Conservation (phyloP, 2,888 invertebrate species). For the Cataglyphis altisquamis region DNA sequence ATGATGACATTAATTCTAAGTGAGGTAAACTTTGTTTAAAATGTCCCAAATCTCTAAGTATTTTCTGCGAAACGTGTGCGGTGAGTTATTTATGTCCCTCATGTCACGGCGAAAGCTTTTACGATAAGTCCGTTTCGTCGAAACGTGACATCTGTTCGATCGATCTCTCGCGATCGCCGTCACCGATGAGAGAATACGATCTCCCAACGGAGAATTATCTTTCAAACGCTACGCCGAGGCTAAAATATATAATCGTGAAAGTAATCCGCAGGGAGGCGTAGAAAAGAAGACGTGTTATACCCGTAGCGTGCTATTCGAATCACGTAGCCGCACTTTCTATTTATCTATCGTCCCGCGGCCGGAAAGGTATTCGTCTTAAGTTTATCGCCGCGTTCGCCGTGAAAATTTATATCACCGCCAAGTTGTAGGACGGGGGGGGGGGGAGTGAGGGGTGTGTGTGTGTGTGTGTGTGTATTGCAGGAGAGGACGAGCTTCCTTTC, state of each 20-base stretch:
- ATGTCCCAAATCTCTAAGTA: not conserved
- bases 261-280: conserved; percentile 40
- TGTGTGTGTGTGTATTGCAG: not conserved
- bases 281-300: conserved; percentile 54
- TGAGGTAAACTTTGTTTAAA: not conserved
- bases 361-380: conserved; percentile 59
- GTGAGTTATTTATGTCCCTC: conserved; percentile 22
- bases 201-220: conserved; percentile 42
- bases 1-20: not conserved
- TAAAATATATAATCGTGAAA: conserved; percentile 58
- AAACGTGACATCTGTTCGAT: conserved; percentile 29
- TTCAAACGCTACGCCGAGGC: conserved; percentile 9
- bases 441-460: too few relatives aligned
- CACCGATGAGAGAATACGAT: conserved; percentile 39
- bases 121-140: conserved; percentile 26
- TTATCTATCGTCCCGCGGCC: conserved; percentile 65
- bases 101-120: not conserved
- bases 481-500: conserved; percentile 52
- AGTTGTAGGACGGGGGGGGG: not conserved
- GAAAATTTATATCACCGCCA: conserved; percentile 65
- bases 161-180: conserved; percentile 32
- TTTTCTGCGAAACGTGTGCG: not conserved
- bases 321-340: conserved; percentile 71
- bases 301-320: conserved; percentile 62
- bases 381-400: conserved; percentile 62